phyloP scores from a whole-genome alignment of 2,888 invertebrate species.

The Sarcophaga carnaria region DNA sequence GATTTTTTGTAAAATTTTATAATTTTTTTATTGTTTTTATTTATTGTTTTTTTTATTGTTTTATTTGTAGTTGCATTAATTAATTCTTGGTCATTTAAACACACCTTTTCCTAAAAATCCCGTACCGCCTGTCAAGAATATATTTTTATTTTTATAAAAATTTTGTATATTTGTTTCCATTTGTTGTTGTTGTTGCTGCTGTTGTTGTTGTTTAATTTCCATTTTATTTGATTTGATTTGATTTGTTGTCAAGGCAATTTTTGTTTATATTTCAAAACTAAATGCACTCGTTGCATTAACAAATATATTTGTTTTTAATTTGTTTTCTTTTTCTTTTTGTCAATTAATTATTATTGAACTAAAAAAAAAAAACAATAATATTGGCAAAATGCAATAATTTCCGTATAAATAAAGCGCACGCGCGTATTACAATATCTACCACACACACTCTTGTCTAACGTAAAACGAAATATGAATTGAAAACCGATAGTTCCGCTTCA shows the following conservation, averaged over 20 bases:
- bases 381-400: conserved; percentile 39
- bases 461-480: conserved; percentile 42
- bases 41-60: neutral
- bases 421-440: conserved; percentile 51
- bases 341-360: neutral
- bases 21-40: neutral
- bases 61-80: conserved; percentile 5
- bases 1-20: neutral
- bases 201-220: conserved; percentile 33
- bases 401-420: conserved; percentile 45
- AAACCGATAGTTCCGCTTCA: conserved; percentile 53
- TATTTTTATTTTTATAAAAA: conserved; percentile 65
- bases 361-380: neutral
- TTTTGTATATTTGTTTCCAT: conserved; percentile 66
- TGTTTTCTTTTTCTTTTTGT: no score
- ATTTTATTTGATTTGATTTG: conserved; percentile 23
- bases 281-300: conserved; percentile 2
- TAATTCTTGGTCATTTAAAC: conserved; percentile 8
- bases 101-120: conserved; percentile 82
- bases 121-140: conserved; percentile 67
- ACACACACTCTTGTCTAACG: conserved; percentile 13
- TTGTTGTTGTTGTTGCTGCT: conserved; percentile 23
- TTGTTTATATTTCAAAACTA: conserved; percentile 4
- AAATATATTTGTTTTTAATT: neutral
- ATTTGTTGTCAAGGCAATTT: neutral